Evolutionary conservation across 2,888 invertebrate genomes (phyloP).

Genomic region (Abscondita cerata): DNA sequence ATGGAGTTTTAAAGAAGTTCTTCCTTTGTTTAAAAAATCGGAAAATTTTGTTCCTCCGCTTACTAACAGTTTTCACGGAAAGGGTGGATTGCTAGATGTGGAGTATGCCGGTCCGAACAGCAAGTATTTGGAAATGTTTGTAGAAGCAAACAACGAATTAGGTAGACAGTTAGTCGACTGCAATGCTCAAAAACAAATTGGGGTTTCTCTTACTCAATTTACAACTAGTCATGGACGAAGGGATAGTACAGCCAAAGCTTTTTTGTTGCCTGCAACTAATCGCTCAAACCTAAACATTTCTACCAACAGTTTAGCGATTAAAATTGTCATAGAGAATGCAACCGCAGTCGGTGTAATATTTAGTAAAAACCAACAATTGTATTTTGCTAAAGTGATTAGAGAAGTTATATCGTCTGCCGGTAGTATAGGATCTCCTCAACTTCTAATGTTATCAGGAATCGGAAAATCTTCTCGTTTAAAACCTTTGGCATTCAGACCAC

Average conservation of each 20-base stretch:
- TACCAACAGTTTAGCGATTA: constrained; percentile 71
- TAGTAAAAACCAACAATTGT: constrained; percentile 64
- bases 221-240: constrained; percentile 68
- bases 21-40: constrained; percentile 54
- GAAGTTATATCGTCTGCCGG: constrained; percentile 82
- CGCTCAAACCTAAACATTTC: constrained; percentile 73
- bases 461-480: too few relatives aligned
- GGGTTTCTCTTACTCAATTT: constrained; percentile 72
- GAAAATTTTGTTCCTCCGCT: constrained; percentile 2
- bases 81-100: not conserved
- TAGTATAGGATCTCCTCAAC: constrained; percentile 79
- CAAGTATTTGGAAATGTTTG: not conserved
- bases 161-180: constrained; percentile 62
- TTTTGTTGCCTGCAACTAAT: constrained; percentile 69
- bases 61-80: not conserved
- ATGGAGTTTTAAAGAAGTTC: constrained; percentile 68
- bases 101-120: not conserved
- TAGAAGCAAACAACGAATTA: not conserved
- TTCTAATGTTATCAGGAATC: constrained; percentile 84
- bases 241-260: constrained; percentile 67
- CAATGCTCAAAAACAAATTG: constrained; percentile 68
- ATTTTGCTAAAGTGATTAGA: constrained; percentile 64
- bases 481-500: constrained; percentile 66
- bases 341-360: constrained; percentile 72
- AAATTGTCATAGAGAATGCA: constrained; percentile 66